These are phyloP conservation scores for Lophura swinhoii DNA, from an alignment of 2,797 vertebrate species.

Conservation along the genomic window DNA sequence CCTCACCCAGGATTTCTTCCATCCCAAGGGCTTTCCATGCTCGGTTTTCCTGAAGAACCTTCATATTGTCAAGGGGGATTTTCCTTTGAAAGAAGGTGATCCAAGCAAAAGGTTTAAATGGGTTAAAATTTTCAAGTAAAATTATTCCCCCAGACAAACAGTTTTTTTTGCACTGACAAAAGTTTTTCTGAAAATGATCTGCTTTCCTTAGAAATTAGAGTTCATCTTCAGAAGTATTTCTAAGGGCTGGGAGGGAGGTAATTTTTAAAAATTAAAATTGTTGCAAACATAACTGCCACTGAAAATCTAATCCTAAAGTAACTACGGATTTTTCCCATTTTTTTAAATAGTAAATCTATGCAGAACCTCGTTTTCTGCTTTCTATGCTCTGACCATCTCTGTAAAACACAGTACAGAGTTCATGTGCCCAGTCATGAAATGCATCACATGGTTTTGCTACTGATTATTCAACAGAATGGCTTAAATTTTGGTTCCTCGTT, in stretches of 20 bases:
- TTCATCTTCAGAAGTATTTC: not conserved
- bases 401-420: not conserved
- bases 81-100: not conserved
- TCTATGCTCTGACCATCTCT: not conserved
- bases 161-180: not conserved
- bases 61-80: not conserved
- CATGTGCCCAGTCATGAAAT: not conserved
- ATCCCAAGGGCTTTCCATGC: not conserved
- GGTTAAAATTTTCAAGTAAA: not conserved
- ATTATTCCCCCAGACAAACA: not conserved
- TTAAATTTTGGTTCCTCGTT: not conserved
- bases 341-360: not conserved
- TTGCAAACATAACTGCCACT: not conserved
- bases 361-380: not conserved
- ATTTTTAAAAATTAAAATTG: not conserved
- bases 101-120: not conserved
- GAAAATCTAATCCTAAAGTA: not conserved
- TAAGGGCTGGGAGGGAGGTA: rapidly evolving
- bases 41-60: not conserved
- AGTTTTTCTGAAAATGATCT: not conserved
- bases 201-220: not conserved
- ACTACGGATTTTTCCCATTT: not conserved
- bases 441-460: not conserved
- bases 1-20: not conserved
- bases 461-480: not conserved